Base-by-base conservation (phyloP, 2,113 vertebrate genomes). In the Crotalus tigris region DNA sequence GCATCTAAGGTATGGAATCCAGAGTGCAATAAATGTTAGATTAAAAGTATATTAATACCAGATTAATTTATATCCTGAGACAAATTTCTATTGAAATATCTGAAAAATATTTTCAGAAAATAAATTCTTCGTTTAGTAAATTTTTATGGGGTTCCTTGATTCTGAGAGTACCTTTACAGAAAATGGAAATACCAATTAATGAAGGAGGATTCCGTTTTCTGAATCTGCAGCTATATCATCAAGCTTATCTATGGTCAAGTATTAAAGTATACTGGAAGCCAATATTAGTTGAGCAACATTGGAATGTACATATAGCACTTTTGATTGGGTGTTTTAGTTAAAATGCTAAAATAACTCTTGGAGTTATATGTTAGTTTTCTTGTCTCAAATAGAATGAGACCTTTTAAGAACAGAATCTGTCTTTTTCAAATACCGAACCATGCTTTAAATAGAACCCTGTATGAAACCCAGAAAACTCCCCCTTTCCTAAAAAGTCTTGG, bases 1-100 rank as follows among this genome's bases (percentile, higher is more conserved):
- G 94, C 95, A 97, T 94, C 93, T 23, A 94, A 96, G 94, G 61
- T n/a, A 53, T 23, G 33, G 23, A 53, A 75, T 2, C 64, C 64
- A 75, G n/a, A 15, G 12, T 75, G 15, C n/a, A 75, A 75, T 75
- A 75, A 13, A 75, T 39, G 69, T 75, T 19, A 75, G 15, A 75
- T 1, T 75, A 55, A 15, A 12, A 39, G n/a, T 39, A 69, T 69
- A 69, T n/a, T 33, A 69, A 64, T 33, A 33, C 29, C 12, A 33
- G 12, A 69, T 69, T 69, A 15, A 69, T n/a, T 64, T 64, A 64
- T 64, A 64, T 64, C n/a, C 11, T n/a, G 61, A n/a, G 3, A n/a
- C 4, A 4, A 64, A 29, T n/a, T 69, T 69, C 1, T 15, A 5
- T n/a, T 69, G 5, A 33, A 69, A 33, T 69, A 33, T 69, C 29